Percentiles rank a stretch among this genome's conserved stretches.
Conservation (phyloP, 2,113 vertebrate species). For the Rhabdomys dilectus region DNA sequence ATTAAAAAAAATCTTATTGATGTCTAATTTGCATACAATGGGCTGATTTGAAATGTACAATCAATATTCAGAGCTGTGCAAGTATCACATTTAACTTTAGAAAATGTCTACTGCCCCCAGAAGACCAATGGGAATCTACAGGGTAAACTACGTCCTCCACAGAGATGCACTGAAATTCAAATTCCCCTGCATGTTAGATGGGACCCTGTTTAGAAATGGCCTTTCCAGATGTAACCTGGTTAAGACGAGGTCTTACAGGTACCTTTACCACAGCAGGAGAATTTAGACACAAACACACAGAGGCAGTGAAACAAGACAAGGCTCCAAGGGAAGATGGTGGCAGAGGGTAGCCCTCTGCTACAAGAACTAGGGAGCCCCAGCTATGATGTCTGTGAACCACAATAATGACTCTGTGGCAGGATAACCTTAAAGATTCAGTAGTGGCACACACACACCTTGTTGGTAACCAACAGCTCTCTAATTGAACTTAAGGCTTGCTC, state of each 20-base stretch:
- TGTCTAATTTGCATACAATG: neutral
- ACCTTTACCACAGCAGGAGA: neutral
- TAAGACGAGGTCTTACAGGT: neutral
- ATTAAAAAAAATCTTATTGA: neutral
- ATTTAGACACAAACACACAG: neutral
- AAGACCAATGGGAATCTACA: neutral
- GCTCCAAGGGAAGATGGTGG: neutral
- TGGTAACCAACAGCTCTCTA: neutral
- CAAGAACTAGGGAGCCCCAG: too few relatives aligned
- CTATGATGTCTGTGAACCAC: neutral
- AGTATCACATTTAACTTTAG: neutral
- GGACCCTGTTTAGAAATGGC: slow-evolving; percentile 27
- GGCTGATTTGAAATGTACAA: neutral
- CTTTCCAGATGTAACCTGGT: neutral
- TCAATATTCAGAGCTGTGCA: neutral
- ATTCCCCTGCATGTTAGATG: neutral
- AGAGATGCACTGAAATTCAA: neutral
- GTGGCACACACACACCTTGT: neutral
- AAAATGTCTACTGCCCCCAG: neutral
- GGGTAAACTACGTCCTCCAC: neutral
- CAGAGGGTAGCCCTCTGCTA: neutral
- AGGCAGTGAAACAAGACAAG: neutral
- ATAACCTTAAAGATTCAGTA: neutral
- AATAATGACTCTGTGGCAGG: neutral
- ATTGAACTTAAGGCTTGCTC: neutral